Percentiles rank a stretch among this genome's conserved stretches.
phyloP scores from a whole-genome alignment of 2,113 vertebrate genomes.

The Saimiri boliviensis region DNA sequence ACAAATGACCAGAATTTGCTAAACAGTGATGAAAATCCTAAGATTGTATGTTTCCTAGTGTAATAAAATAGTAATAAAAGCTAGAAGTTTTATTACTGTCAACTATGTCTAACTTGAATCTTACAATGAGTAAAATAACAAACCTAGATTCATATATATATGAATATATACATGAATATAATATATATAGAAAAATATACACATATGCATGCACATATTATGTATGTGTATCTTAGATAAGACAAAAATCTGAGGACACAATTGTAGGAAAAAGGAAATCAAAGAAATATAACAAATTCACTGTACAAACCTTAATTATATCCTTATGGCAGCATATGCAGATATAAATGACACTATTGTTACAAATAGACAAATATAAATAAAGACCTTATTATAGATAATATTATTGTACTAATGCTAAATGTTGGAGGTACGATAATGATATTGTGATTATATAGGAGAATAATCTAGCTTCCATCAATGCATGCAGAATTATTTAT shows the following conservation, averaged over 20 bases:
- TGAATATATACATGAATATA: not conserved
- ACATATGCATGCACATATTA: not conserved
- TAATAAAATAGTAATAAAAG: not conserved
- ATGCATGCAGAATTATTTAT: not conserved
- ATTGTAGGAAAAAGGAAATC: not conserved
- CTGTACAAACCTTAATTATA: not conserved
- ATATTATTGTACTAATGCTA: not conserved
- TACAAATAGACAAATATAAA: not conserved
- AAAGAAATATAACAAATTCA: not conserved
- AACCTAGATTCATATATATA: not conserved
- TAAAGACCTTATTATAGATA: not conserved
- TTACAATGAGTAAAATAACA: not conserved
- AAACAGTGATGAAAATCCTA: not conserved
- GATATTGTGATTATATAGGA: not conserved
- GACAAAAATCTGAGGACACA: not conserved
- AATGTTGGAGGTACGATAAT: not conserved
- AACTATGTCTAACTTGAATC: not conserved
- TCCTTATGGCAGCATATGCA: accelerated
- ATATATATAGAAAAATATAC: accelerated
- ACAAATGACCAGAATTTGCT: not conserved
- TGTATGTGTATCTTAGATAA: not conserved
- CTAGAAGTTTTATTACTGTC: not conserved
- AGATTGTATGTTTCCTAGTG: not conserved
- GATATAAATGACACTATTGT: not conserved
- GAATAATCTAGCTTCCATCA: not conserved